phyloP scores from a whole-genome alignment of 2,797 vertebrate genomes.

The Schizopygopsis pylzovi region DNA sequence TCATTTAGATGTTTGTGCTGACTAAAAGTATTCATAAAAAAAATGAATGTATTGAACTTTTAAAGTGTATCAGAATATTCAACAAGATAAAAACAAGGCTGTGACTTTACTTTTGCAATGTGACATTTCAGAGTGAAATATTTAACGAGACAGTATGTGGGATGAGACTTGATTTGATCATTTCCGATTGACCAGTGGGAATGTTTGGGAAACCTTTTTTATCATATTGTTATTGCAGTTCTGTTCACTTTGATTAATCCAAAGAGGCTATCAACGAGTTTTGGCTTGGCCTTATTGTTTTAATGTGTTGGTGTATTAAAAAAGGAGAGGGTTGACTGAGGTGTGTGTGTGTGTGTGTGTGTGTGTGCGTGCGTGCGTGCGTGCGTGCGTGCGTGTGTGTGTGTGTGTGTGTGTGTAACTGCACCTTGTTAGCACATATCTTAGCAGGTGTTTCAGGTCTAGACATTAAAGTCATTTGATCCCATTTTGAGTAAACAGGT shows the following conservation, averaged over 20 bases:
- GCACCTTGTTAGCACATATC: conserved; percentile 53
- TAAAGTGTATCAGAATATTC: not conserved
- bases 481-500: conserved; percentile 35
- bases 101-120: not conserved
- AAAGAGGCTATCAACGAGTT: not conserved
- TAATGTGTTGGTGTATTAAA: conserved; percentile 17
- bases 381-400: not conserved
- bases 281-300: not conserved
- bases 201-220: not conserved
- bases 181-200: not conserved
- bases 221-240: not conserved
- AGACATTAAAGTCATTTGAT: conserved; percentile 21
- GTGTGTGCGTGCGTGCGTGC: not conserved
- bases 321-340: not conserved
- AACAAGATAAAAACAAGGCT: not conserved
- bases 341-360: too few species aligned
- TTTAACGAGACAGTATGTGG: not conserved
- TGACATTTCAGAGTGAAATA: not conserved
- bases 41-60: not conserved
- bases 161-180: not conserved
- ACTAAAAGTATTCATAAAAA: not conserved
- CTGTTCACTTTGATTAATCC: not conserved
- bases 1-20: not conserved
- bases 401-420: not conserved
- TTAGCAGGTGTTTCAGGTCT: conserved; percentile 52